Evolutionary conservation across 2,888 invertebrate species (phyloP), one percentile per base, ranked within the genome.

Genomic region (Trisateles emortualis): DNA sequence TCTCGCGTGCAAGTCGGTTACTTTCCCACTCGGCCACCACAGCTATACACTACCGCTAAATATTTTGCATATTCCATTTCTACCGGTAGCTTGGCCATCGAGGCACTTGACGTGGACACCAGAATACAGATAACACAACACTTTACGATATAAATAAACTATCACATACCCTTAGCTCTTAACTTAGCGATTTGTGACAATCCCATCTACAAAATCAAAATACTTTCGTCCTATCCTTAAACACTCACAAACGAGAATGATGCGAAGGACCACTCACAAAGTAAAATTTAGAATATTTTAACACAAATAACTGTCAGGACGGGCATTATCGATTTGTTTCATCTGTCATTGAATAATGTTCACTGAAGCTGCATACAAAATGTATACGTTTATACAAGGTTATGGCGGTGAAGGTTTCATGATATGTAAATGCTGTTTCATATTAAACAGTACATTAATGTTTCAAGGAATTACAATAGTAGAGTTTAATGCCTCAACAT

Each of bases 321-420:
- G 33, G 33, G 33, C 10, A n/a, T 36, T 36, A 36, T 17, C 19
- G 10, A 30, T 11, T 9, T 0, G 2, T 22, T 30, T 38, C 10
- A 49, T 68, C 39, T 43, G 42, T 22, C 44, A 44, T 24, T 64
- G 52, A 52, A 48, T 52, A 35, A 42, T 56, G 46, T 55, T 49
- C 45, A 67, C 32, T 24, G 46, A 59, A 46, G 14, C 30, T 33
- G 47, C 47, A 59, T 55, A 45, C 30, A 3, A 19, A 45, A 43
- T 36, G 2, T 32, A 11, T 4, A 32, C 2, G 1, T 32, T 4
- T n/a, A 33, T 5, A 13, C 33, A 33, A 33, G 16, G 33, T 14
- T 16, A 33, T 33, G 33, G 9, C 5, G 32, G 32, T 13, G 13
- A 13, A 32, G 32, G 13, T 26, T 26, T 26, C 26, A 26, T 26